Conservation (phyloP, 2,888 invertebrate genomes). For the Eupithecia subumbrata region DNA sequence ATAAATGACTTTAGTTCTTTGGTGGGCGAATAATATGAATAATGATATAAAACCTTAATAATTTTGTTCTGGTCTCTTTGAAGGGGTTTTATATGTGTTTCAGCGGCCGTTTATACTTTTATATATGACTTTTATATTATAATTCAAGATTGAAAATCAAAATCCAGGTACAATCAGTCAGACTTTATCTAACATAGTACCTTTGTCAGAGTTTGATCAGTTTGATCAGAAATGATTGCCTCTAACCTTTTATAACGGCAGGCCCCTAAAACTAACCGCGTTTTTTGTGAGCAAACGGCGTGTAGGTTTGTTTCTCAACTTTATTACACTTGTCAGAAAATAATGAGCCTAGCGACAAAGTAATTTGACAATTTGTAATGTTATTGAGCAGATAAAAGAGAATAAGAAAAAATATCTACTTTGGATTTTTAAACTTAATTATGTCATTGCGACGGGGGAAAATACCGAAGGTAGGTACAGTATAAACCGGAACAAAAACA, state of each 20-base stretch:
- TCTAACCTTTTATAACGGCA: background rate
- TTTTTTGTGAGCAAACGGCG: background rate
- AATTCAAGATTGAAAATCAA: no score
- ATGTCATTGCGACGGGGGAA: background rate
- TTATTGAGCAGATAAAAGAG: background rate
- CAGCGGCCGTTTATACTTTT: no score
- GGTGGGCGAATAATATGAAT: no score
- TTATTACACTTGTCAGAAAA: conserved; percentile 18
- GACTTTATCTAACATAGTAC: background rate
- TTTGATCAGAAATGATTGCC: background rate
- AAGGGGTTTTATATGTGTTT: no score
- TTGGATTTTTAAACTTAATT: no score
- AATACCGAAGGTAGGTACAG: no score
- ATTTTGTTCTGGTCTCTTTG: no score
- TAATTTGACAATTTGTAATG: background rate
- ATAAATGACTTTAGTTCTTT: no score
- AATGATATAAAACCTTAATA: no score
- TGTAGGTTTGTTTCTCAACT: conserved; percentile 19
- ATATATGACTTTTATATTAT: no score
- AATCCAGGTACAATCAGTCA: no score
- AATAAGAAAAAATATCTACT: background rate
- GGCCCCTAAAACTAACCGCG: background rate
- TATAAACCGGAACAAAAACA: background rate
- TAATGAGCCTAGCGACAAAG: conserved; percentile 17
- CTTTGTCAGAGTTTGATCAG: background rate